These are phyloP conservation scores for Saiga tatarica DNA, from an alignment of 2,113 vertebrate species.

Conservation along the genomic window DNA sequence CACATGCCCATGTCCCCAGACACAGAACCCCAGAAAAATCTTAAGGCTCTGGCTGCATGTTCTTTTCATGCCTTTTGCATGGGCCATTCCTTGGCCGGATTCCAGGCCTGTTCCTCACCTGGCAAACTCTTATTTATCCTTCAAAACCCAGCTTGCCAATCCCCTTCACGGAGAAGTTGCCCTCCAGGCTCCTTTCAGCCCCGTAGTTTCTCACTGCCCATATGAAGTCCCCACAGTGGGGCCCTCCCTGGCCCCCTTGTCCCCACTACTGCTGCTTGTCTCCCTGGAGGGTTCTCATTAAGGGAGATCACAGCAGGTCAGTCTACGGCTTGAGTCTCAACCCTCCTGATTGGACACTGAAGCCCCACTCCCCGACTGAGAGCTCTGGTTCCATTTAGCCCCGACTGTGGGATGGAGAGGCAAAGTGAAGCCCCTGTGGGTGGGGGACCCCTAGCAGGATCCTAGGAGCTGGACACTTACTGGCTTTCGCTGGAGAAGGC, in stretches of 20 bases:
- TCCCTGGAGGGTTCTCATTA: neutral
- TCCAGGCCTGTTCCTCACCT: no score
- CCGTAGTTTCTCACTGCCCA: neutral
- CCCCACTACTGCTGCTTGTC: neutral
- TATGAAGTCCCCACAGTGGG: no score
- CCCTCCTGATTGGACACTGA: neutral
- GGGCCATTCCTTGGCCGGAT: neutral
- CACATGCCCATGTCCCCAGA: rapidly evolving
- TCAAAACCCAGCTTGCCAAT: neutral
- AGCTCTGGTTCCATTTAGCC: neutral
- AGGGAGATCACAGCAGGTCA: neutral
- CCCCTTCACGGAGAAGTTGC: neutral
- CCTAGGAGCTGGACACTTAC: conserved; percentile 76
- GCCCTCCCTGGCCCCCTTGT: neutral
- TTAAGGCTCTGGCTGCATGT: neutral
- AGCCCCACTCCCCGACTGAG: neutral
- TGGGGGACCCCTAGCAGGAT: rapidly evolving
- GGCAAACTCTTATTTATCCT: neutral
- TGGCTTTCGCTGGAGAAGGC: conserved; percentile 80
- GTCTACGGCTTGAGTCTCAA: neutral
- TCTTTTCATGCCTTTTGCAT: neutral
- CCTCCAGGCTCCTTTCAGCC: neutral
- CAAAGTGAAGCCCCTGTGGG: no score
- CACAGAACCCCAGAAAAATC: neutral
- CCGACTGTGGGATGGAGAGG: neutral